Percentiles rank a stretch among this genome's conserved stretches.
phyloP scores from a whole-genome alignment of 2,888 invertebrate genomes.

The Caradrina clavipalpis region DNA sequence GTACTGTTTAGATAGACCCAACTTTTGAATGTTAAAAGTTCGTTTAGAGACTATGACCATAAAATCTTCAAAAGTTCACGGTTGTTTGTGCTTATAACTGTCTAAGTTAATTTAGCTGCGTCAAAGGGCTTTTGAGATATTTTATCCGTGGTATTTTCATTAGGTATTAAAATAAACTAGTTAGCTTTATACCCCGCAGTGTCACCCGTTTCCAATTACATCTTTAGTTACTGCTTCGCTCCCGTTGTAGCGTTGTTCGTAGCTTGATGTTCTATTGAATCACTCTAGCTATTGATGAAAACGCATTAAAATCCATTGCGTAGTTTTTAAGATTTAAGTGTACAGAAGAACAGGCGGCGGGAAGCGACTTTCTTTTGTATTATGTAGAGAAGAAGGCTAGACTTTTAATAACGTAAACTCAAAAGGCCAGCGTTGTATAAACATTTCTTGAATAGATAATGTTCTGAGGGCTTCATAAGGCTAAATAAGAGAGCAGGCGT shows the following conservation, averaged over 20 bases:
- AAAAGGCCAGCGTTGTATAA: slow-evolving; percentile 19
- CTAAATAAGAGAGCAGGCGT: slow-evolving; percentile 12
- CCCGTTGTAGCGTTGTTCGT: too few species aligned
- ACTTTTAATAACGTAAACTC: slow-evolving; percentile 38
- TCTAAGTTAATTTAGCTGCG: slow-evolving; percentile 10
- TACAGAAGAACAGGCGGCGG: too few species aligned
- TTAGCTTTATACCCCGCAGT: too few species aligned
- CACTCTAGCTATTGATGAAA: too few species aligned
- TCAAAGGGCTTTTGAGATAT: slow-evolving; percentile 18
- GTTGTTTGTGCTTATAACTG: neutral
- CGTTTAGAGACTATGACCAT: neutral
- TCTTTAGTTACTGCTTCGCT: too few species aligned
- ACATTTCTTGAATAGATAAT: slow-evolving; percentile 32
- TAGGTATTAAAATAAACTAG: slow-evolving; percentile 11
- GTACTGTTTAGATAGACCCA: too few species aligned
- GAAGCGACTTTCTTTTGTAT: too few species aligned
- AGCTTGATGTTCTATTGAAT: too few species aligned
- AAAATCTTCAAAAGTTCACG: slow-evolving; percentile 2
- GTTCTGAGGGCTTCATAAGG: slow-evolving; percentile 8
- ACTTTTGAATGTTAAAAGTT: too few species aligned
- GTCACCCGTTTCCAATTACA: too few species aligned
- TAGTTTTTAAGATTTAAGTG: too few species aligned
- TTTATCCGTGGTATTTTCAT: slow-evolving; percentile 10
- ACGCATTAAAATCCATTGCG: too few species aligned
- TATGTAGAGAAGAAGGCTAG: slow-evolving; percentile 8